Evolutionary conservation across 2,113 vertebrate species (phyloP), one percentile per base, ranked within the genome.

Genomic region (Protobothrops mucrosquamatus): DNA sequence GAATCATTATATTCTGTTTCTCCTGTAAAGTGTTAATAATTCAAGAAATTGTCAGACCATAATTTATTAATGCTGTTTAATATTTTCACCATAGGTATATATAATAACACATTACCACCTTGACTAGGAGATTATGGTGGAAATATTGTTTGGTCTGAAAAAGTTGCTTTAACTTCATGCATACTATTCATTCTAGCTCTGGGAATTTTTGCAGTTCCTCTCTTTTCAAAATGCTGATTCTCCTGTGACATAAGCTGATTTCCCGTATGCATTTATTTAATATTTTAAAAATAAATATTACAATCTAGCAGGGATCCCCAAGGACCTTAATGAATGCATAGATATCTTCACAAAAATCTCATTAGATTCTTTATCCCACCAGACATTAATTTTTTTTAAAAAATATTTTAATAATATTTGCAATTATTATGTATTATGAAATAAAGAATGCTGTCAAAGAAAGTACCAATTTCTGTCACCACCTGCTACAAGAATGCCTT

Each of bases 1-100:
- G 69, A 81, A 96, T 94, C 51, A 94, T 95, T 95, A 95, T 94
- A 95, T 95, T 96, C 95, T 96, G 94, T 92, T 96, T 93, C 92
- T 95, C 74, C 91, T 87, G 93, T 56, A 90, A 95, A 92, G 94
- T 85, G 34, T 61, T 96, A 89, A 96, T 96, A 95, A 96, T 93
- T 95, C 88, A 95, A 95, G 94, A 34, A 0, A 0, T 92, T 93
- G 94, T 87, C 95, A 96, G 95, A 95, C 93, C 93, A 96, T n/a
- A 91, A 24, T 55, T 95, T 93, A 92, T 95, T 94, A 57, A 94
- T 94, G 89, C 92, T 94, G 89, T 69, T 93, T 95, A 95, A 92
- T 94, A 93, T 95, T 96, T 96, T 94, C 93, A 96, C 94, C 94
- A 85, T 92, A 92, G 91, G 85, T 52, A 92, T 94, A 94, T 11